Percentiles rank a stretch among this genome's conserved stretches.
Conservation (phyloP, 2,113 vertebrate genomes). For the Rhinolophus ferrumequinum region DNA sequence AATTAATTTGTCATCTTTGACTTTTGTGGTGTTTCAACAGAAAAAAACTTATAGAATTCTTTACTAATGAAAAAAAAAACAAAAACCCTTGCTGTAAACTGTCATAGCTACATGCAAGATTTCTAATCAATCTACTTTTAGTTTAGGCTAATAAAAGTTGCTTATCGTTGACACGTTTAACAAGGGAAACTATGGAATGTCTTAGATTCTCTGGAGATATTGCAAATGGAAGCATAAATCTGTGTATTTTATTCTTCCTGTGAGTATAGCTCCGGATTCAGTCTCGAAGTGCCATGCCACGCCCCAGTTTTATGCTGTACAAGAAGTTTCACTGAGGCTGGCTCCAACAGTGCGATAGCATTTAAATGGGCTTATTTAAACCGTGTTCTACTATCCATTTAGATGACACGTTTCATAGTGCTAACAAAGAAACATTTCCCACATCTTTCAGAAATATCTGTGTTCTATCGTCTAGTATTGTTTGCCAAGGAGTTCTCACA, state of each 20-base stretch:
- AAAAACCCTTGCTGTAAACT: not conserved
- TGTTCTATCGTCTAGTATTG: not conserved
- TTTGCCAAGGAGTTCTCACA: constrained; percentile 29
- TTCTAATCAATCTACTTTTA: constrained; percentile 30
- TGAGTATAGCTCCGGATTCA: not conserved
- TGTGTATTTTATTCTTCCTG: not conserved
- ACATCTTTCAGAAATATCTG: constrained; percentile 52
- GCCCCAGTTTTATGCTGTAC: not conserved
- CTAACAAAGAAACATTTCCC: not conserved
- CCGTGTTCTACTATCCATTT: not conserved
- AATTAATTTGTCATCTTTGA: constrained; percentile 34
- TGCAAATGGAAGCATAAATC: constrained; percentile 22
- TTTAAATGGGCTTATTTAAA: constrained; percentile 22
- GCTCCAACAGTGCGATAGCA: not conserved
- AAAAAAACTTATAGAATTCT: not conserved
- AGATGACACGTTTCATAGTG: not conserved
- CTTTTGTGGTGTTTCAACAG: not conserved
- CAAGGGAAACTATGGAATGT: not conserved
- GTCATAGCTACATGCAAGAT: not conserved
- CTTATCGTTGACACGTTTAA: constrained; percentile 22
- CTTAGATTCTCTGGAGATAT: not conserved
- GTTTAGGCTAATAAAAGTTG: constrained; percentile 37
- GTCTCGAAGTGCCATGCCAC: not conserved
- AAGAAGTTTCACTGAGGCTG: not conserved
- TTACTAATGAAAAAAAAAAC: not conserved